Evolutionary conservation across 2,888 invertebrate species (phyloP).

Genomic region (Drosophila ezoana): DNA sequence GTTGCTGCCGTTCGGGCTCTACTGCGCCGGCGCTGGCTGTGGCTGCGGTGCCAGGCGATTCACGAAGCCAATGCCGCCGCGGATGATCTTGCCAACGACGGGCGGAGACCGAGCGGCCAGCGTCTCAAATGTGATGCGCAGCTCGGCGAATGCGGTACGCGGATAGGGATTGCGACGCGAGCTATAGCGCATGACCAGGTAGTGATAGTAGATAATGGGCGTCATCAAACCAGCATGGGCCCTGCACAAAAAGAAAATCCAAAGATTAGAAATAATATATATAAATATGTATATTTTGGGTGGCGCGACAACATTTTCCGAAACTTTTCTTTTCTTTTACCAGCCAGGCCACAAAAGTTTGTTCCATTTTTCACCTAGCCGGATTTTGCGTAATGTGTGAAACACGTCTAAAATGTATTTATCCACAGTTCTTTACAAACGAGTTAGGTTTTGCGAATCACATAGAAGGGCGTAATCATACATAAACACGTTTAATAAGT

Average conservation of each 20-base stretch:
- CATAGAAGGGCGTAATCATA: background rate
- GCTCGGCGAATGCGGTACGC: slow-evolving; percentile 95
- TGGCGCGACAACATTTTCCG: too few relatives aligned
- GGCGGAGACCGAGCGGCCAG: slow-evolving; percentile 90
- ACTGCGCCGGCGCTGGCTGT: slow-evolving; percentile 72
- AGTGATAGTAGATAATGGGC: slow-evolving; percentile 98
- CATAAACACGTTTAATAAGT: background rate
- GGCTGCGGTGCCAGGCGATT: slow-evolving; percentile 91
- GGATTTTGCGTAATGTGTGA: too few relatives aligned
- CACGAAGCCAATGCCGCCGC: slow-evolving; percentile 89
- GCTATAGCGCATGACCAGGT: slow-evolving; percentile 95
- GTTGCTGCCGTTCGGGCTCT: slow-evolving; percentile 34
- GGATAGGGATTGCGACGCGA: slow-evolving; percentile 98
- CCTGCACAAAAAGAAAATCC: slow-evolving; percentile 85
- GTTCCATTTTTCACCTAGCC: too few relatives aligned
- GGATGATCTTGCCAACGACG: slow-evolving; percentile 87
- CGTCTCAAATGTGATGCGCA: slow-evolving; percentile 90
- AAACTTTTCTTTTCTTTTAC: too few relatives aligned
- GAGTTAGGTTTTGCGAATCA: too few relatives aligned
- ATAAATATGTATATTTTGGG: background rate
- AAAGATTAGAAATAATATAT: background rate
- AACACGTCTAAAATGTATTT: too few relatives aligned
- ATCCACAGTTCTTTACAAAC: too few relatives aligned
- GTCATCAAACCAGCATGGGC: slow-evolving; percentile 95
- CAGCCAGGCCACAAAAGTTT: too few relatives aligned